phyloP scores from a whole-genome alignment of 53 echinoderm and acorn worm genomes.

The Stichopus horrens region DNA sequence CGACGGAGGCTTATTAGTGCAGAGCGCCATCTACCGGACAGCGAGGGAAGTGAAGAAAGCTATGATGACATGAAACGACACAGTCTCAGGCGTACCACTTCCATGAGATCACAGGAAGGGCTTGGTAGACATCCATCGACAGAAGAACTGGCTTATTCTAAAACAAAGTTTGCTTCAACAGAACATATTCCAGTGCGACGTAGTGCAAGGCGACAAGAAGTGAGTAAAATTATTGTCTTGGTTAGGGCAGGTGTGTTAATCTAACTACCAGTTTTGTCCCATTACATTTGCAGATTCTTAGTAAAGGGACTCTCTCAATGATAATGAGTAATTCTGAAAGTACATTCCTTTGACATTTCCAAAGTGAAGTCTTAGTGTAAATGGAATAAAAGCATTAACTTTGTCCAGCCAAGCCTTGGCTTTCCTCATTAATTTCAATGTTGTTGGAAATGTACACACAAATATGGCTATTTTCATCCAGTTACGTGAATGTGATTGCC shows the following conservation, averaged over 20 bases:
- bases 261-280: not conserved
- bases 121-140: conserved; percentile 49
- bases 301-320: not conserved
- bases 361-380: not conserved
- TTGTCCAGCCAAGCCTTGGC: too few species aligned
- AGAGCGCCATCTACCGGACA: conserved; percentile 28
- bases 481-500: too few species aligned
- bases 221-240: not conserved
- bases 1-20: conserved; percentile 34
- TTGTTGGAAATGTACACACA: too few species aligned
- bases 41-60: conserved; percentile 55
- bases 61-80: conserved; percentile 23
- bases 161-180: conserved; percentile 68
- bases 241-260: not conserved
- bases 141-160: conserved; percentile 49
- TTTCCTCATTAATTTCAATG: too few species aligned
- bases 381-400: not conserved
- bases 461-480: too few species aligned
- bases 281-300: not conserved
- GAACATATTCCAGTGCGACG: conserved; percentile 67
- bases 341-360: not conserved
- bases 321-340: not conserved
- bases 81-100: conserved; percentile 52
- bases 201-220: conserved; percentile 52
- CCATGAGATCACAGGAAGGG: conserved; percentile 46